Conservation (phyloP, 2,797 vertebrate species). For the Tarsius wallacei region DNA sequence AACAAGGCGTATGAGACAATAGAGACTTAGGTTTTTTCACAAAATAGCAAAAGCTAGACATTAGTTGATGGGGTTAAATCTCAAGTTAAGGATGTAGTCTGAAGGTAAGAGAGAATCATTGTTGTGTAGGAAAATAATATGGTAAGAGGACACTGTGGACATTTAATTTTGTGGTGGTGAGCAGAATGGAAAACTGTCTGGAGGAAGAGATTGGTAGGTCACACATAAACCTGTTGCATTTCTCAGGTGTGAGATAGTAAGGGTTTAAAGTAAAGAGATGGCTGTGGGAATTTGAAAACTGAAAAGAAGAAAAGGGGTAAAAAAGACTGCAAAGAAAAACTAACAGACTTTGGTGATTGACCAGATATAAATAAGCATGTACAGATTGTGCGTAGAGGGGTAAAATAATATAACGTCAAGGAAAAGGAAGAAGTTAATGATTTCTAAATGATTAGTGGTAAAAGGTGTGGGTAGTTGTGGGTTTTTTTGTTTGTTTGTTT, state of each 20-base stretch:
- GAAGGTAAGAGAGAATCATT: neutral
- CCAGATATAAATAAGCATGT: neutral
- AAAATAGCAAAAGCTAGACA: neutral
- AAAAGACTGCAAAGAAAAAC: neutral
- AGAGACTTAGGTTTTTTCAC: neutral
- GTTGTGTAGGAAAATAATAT: neutral
- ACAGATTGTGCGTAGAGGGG: neutral
- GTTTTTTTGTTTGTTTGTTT: neutral
- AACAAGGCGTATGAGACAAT: neutral
- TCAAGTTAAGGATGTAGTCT: neutral
- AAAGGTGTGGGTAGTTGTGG: neutral
- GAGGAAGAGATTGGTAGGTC: neutral
- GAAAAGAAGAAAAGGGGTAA: neutral
- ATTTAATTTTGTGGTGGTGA: neutral
- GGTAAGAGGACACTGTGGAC: neutral
- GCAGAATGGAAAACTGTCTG: neutral
- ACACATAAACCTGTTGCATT: neutral
- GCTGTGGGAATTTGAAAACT: constrained; percentile 33
- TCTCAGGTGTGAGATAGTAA: neutral
- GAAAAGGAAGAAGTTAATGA: neutral
- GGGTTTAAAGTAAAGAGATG: neutral
- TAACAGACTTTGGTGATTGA: neutral
- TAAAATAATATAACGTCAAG: neutral
- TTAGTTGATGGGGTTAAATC: neutral
- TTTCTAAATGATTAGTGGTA: neutral